phyloP scores from a whole-genome alignment of 2,888 invertebrate species.

The Leuctra nigra region DNA sequence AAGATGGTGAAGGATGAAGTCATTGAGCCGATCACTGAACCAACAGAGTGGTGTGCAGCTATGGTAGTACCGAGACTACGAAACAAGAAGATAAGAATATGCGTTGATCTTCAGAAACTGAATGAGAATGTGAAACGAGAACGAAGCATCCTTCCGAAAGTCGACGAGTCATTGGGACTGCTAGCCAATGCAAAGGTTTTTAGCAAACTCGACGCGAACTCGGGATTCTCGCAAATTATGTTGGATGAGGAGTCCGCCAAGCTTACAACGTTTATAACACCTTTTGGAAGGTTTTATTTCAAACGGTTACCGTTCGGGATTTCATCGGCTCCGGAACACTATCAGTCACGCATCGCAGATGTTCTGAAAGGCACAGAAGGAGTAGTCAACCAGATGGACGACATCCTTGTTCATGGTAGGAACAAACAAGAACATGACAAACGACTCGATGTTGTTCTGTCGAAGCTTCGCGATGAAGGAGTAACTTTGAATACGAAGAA shows the following conservation, averaged over 20 bases:
- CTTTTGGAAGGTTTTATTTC: conserved; percentile 25
- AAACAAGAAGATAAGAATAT: conserved; percentile 31
- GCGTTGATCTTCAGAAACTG: conserved; percentile 33
- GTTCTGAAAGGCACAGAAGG: conserved; percentile 18
- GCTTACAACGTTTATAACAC: conserved; percentile 31
- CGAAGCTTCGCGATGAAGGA: not conserved
- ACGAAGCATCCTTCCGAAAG: conserved; percentile 21
- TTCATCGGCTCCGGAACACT: conserved; percentile 24
- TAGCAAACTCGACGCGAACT: conserved; percentile 31
- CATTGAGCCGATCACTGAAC: conserved; percentile 33
- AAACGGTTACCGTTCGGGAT: conserved; percentile 26
- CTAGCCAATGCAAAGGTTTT: conserved; percentile 30
- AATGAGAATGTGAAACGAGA: conserved; percentile 31
- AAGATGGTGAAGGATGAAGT: conserved; percentile 32
- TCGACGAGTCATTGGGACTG: conserved; percentile 30
- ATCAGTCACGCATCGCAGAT: conserved; percentile 23
- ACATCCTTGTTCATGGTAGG: not conserved
- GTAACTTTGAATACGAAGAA: not conserved
- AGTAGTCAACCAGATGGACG: conserved; percentile 1
- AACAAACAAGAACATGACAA: conserved; percentile 5
- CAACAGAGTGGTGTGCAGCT: conserved; percentile 36
- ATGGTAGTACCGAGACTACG: conserved; percentile 35
- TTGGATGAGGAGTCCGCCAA: conserved; percentile 25
- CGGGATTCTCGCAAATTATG: conserved; percentile 33
- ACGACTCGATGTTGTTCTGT: not conserved